A percentile compares a stretch with the other conserved stretches of the same genome.
phyloP scores from a whole-genome alignment of 2,113 vertebrate species.

The Malurus alboscapulatus region DNA sequence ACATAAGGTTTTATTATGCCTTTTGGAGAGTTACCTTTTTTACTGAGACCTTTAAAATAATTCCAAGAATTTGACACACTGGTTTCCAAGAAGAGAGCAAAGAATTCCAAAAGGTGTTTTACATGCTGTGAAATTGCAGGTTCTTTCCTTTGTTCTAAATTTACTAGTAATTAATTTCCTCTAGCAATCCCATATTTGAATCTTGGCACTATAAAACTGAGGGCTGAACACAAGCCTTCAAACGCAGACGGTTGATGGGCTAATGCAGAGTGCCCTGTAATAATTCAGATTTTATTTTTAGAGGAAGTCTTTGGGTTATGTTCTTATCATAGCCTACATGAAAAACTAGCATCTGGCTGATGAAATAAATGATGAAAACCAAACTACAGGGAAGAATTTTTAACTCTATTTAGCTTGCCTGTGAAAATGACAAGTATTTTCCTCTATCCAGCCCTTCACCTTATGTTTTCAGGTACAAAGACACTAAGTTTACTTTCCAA shows the following conservation, averaged over 20 bases:
- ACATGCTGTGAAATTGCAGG: conserved; percentile 65
- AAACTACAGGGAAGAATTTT: background rate
- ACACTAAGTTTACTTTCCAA: background rate
- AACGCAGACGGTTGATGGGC: conserved; percentile 18
- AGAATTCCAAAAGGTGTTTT: conserved; percentile 64
- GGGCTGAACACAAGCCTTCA: conserved; percentile 39
- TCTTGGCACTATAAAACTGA: conserved; percentile 48
- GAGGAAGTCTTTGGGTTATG: conserved; percentile 33
- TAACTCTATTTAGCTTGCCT: background rate
- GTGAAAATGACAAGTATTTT: background rate
- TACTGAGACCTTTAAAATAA: conserved; percentile 7
- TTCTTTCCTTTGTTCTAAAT: conserved; percentile 65
- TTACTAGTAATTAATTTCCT: conserved; percentile 70
- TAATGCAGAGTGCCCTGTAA: background rate
- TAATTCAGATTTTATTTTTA: conserved; percentile 2
- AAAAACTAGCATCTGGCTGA: conserved; percentile 35
- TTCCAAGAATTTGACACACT: conserved; percentile 42
- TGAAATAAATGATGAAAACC: conserved; percentile 31
- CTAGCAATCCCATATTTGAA: conserved; percentile 54
- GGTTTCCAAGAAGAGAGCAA: conserved; percentile 48
- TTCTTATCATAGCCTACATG: conserved; percentile 18
- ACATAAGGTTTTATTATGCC: background rate
- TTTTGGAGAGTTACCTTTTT: background rate
- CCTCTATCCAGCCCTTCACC: background rate
- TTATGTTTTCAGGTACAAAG: background rate